Evolutionary conservation across 2,113 vertebrate species (phyloP).

Genomic region (Columba janthina): DNA sequence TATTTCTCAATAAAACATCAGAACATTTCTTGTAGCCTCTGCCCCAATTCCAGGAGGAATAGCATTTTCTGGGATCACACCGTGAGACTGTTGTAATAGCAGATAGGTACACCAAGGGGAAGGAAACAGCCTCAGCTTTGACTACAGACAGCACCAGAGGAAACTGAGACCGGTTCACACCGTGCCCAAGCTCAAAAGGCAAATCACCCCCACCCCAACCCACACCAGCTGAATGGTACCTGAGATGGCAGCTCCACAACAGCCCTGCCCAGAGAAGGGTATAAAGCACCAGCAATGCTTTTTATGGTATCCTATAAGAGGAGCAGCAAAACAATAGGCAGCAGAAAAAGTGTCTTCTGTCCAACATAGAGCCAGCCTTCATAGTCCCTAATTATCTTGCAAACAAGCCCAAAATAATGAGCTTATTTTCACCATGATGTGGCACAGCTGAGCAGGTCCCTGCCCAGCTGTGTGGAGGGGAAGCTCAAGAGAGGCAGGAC

Average conservation of each 20-base stretch:
- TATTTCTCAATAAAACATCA: background rate
- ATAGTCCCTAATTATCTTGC: fast-evolving
- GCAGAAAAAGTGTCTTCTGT: fast-evolving
- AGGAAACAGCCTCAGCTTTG: fast-evolving
- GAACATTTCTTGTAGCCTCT: background rate
- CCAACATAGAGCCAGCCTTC: fast-evolving
- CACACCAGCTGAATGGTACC: background rate
- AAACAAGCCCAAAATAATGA: background rate
- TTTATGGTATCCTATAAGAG: fast-evolving
- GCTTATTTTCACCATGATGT: fast-evolving
- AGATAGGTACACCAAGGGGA: fast-evolving
- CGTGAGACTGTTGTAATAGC: fast-evolving
- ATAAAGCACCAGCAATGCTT: background rate
- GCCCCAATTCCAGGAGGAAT: background rate
- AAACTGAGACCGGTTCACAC: background rate
- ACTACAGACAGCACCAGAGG: background rate
- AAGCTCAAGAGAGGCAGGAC: background rate
- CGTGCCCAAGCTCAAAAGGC: background rate
- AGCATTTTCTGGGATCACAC: background rate
- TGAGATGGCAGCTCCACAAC: fast-evolving
- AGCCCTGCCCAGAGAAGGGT: fast-evolving
- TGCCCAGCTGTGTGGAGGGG: background rate
- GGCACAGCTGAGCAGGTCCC: background rate
- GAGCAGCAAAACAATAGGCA: fast-evolving
- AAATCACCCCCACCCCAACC: background rate